Conservation (phyloP, 2,888 invertebrate species). For the Xestia rhomboidea region DNA sequence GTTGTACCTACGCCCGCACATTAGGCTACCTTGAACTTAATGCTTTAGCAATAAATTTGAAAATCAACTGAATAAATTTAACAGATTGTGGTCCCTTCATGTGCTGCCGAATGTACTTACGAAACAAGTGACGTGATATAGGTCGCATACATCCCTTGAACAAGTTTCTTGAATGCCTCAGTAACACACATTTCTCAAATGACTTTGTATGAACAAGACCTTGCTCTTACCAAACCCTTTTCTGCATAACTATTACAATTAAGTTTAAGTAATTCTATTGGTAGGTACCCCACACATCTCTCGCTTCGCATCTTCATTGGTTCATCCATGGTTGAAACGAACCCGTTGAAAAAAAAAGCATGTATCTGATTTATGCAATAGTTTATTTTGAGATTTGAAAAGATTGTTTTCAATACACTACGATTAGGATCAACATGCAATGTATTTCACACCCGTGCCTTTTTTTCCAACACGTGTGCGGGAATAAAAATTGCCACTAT, state of each 20-base stretch:
- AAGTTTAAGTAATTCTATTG: background rate
- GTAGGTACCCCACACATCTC: background rate
- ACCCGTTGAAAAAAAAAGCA: background rate
- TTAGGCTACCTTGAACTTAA: too few species aligned
- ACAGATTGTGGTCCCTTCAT: too few species aligned
- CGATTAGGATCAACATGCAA: too few species aligned
- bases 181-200: background rate
- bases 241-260: background rate
- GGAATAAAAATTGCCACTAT: too few species aligned
- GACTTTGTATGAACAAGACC: background rate
- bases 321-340: background rate
- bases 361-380: background rate
- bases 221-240: background rate
- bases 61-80: too few species aligned
- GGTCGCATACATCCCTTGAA: background rate
- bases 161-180: background rate
- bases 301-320: background rate
- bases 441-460: too few species aligned
- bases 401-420: too few species aligned
- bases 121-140: background rate
- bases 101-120: background rate
- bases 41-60: too few species aligned
- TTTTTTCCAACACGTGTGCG: too few species aligned
- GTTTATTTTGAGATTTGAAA: too few species aligned
- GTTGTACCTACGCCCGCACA: too few species aligned